Conservation (phyloP, 1,140 invertebrate species). For the Leptoteleia sp. region DNA sequence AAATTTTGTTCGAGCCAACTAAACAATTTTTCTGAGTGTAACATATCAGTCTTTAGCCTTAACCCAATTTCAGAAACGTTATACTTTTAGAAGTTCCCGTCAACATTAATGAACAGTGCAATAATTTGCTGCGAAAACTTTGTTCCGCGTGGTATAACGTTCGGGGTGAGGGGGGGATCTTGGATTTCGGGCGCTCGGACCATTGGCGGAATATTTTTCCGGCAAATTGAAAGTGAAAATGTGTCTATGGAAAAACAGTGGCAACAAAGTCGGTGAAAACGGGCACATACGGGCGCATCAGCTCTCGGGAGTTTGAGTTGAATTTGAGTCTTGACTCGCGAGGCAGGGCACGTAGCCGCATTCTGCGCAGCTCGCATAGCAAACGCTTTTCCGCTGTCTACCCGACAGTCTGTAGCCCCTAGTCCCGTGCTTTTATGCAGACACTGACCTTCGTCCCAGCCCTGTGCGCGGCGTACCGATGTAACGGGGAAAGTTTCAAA, state of each 20-base stretch:
- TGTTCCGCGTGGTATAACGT: no score
- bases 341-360: slow-evolving; percentile 79
- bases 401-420: slow-evolving; percentile 75
- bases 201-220: no score
- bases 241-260: slow-evolving; percentile 52
- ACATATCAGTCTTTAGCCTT: no score
- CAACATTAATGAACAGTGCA: no score
- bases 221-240: slow-evolving; percentile 61
- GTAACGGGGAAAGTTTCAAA: slow-evolving; percentile 80
- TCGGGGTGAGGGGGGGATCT: no score
- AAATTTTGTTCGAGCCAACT: no score
- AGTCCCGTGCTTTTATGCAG: slow-evolving; percentile 80
- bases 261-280: slow-evolving; percentile 70
- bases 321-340: slow-evolving; percentile 79
- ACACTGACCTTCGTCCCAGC: slow-evolving; percentile 80
- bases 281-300: slow-evolving; percentile 74
- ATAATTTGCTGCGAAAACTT: no score
- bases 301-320: slow-evolving; percentile 76
- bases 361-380: slow-evolving; percentile 80
- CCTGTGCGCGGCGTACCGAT: slow-evolving; percentile 65
- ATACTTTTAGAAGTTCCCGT: no score
- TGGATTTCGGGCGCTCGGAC: no score
- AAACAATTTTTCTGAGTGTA: no score
- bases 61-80: no score
- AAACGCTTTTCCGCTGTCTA: slow-evolving; percentile 74